Percentiles rank a stretch among this genome's conserved stretches.
Conservation (phyloP, 2,888 invertebrate species). For the Cosmorhoe ocellata region DNA sequence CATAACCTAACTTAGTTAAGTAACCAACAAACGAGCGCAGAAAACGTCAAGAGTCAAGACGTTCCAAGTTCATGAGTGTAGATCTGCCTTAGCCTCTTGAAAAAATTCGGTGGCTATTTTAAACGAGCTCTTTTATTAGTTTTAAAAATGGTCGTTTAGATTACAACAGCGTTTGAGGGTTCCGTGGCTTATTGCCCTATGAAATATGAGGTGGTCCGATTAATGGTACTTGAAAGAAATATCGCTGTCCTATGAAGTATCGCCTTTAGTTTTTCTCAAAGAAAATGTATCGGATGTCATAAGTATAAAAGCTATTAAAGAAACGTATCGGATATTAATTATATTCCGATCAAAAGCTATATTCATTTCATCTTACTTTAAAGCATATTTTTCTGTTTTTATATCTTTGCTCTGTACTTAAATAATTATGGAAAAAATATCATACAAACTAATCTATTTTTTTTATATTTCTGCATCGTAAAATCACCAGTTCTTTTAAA, state of each 20-base stretch:
- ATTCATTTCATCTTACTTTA: no score
- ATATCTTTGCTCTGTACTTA: no score
- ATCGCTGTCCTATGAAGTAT: slow-evolving; percentile 53
- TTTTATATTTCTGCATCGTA: no score
- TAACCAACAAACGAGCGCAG: no score
- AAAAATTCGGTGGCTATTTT: slow-evolving; percentile 79
- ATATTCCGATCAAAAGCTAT: no score
- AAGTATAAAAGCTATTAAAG: background rate
- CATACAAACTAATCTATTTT: no score
- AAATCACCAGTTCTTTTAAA: no score
- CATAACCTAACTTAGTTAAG: no score
- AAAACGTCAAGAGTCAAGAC: background rate
- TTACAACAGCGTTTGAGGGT: slow-evolving; percentile 67
- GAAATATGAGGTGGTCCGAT: slow-evolving; percentile 71
- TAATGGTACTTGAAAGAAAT: slow-evolving; percentile 61
- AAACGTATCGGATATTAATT: no score
- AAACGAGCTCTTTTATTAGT: slow-evolving; percentile 79
- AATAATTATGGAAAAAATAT: no score
- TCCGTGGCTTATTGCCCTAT: slow-evolving; percentile 70
- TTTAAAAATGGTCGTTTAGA: slow-evolving; percentile 81
- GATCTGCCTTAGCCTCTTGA: slow-evolving; percentile 56
- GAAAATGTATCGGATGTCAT: background rate
- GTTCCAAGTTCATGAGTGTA: background rate
- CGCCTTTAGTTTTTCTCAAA: slow-evolving; percentile 34
- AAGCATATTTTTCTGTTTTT: no score